These are phyloP conservation scores for Neostethus bicornis DNA, from an alignment of 2,797 vertebrate species.

Conservation along the genomic window DNA sequence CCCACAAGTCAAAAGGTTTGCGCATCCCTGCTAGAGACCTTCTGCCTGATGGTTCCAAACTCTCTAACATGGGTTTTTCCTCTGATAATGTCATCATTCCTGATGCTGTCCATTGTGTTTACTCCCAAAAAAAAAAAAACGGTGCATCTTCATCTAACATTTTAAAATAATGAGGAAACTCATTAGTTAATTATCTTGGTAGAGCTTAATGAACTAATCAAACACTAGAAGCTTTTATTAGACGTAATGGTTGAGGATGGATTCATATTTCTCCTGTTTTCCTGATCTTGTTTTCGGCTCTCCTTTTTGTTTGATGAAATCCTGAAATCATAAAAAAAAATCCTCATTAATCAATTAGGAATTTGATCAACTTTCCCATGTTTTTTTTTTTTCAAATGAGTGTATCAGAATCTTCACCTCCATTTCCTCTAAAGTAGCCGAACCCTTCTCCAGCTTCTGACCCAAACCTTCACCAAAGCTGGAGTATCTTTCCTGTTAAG, in stretches of 20 bases:
- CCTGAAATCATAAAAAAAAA: slow-evolving; percentile 53
- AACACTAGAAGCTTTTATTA: slow-evolving; percentile 31
- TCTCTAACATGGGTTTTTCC: no score
- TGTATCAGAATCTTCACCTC: slow-evolving; percentile 52
- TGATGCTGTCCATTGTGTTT: no score
- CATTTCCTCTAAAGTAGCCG: slow-evolving; percentile 71
- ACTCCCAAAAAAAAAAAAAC: no score
- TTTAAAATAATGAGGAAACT: no score
- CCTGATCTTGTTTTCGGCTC: slow-evolving; percentile 72
- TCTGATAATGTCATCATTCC: no score
- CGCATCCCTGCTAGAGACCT: no score
- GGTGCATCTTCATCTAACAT: no score
- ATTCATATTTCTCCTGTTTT: slow-evolving; percentile 76
- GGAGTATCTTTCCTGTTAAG: slow-evolving; percentile 67
- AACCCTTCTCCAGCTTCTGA: slow-evolving; percentile 65
- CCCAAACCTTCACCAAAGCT: slow-evolving; percentile 70
- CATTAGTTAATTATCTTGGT: background rate
- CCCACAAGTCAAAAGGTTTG: no score
- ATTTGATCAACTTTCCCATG: background rate
- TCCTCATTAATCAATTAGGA: background rate
- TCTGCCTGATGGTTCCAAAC: no score
- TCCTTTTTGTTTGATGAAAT: slow-evolving; percentile 65
- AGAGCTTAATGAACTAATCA: background rate
- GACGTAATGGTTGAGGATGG: slow-evolving; percentile 74
- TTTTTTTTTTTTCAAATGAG: background rate